Percentiles rank a stretch among this genome's conserved stretches.
These are phyloP conservation scores for Monochamus saltuarius DNA, from an alignment of 1,140 invertebrate species.

Conservation along the genomic window DNA sequence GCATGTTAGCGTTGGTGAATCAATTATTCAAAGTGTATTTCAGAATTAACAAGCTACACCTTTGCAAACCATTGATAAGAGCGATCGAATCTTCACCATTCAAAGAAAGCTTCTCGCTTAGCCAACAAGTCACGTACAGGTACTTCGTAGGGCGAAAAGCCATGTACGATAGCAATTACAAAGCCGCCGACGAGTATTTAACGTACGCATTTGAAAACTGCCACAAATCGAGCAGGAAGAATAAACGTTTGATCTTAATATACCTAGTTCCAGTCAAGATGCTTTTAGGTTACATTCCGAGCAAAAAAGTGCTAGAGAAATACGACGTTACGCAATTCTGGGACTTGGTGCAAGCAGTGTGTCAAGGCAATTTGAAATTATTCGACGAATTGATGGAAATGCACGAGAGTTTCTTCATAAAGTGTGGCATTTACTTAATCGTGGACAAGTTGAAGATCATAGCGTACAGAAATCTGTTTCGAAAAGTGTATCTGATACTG, in stretches of 20 bases:
- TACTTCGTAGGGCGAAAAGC: constrained; percentile 96
- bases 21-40: constrained; percentile 98
- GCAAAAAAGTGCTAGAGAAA: constrained; percentile 74
- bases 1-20: constrained; percentile 94
- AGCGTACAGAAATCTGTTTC: constrained; percentile 94
- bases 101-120: constrained; percentile 84
- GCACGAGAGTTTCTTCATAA: constrained; percentile 91
- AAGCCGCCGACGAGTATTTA: constrained; percentile 86
- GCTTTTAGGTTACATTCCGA: constrained; percentile 91
- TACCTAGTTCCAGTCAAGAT: constrained; percentile 98
- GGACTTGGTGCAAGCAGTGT: constrained; percentile 83
- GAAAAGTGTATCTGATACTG: constrained; percentile 87
- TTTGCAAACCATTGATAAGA: constrained; percentile 94
- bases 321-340: constrained; percentile 91
- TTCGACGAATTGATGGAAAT: constrained; percentile 84
- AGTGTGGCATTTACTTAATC: constrained; percentile 93
- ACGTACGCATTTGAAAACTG: constrained; percentile 92
- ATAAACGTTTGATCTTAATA: constrained; percentile 92
- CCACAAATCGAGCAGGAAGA: constrained; percentile 77
- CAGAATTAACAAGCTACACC: constrained; percentile 92
- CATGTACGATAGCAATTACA: constrained; percentile 98
- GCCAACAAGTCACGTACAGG: constrained; percentile 91
- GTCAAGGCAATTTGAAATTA: constrained; percentile 82
- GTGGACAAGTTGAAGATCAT: constrained; percentile 95
- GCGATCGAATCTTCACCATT: constrained; percentile 90